Evolutionary conservation across 1,140 invertebrate genomes (phyloP).

Genomic region (Scaptomyza hsui): DNA sequence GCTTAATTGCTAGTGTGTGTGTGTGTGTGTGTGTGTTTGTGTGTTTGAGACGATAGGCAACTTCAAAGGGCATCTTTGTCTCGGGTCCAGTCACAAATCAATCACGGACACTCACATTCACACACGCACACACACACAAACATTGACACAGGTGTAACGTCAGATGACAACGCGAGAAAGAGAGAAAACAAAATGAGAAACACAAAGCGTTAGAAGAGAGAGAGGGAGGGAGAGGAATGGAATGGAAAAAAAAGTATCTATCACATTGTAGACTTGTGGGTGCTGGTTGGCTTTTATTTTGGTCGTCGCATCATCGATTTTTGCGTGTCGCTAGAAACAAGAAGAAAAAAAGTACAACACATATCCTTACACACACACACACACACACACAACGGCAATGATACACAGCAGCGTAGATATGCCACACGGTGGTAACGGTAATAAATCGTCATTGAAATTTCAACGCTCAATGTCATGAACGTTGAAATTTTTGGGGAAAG

Average conservation of each 20-base stretch:
- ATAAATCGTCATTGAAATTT: constrained; percentile 78
- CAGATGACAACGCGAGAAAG: neutral
- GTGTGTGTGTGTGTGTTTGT: neutral
- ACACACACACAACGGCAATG: neutral
- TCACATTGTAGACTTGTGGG: constrained; percentile 58
- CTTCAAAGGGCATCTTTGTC: constrained; percentile 35
- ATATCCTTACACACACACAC: constrained; percentile 1
- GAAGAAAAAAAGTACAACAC: constrained; percentile 4
- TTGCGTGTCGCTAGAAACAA: constrained; percentile 46
- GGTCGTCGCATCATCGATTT: constrained; percentile 73
- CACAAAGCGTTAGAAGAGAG: neutral
- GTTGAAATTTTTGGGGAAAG: constrained; percentile 18
- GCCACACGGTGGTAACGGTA: constrained; percentile 63
- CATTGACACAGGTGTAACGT: constrained; percentile 5
- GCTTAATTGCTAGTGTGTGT: neutral
- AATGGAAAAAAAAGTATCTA: constrained; percentile 20
- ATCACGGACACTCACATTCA: neutral
- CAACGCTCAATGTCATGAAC: constrained; percentile 37
- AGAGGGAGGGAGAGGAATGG: neutral
- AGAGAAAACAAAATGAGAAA: neutral
- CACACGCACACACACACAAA: neutral
- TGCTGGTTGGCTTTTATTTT: constrained; percentile 70
- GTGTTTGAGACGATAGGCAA: constrained; percentile 11
- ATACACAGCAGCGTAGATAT: constrained; percentile 7
- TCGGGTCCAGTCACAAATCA: constrained; percentile 32